Evolutionary conservation across 1,140 invertebrate species (phyloP), one percentile per base, ranked within the genome.

Genomic region (Hycleus cichorii): DNA sequence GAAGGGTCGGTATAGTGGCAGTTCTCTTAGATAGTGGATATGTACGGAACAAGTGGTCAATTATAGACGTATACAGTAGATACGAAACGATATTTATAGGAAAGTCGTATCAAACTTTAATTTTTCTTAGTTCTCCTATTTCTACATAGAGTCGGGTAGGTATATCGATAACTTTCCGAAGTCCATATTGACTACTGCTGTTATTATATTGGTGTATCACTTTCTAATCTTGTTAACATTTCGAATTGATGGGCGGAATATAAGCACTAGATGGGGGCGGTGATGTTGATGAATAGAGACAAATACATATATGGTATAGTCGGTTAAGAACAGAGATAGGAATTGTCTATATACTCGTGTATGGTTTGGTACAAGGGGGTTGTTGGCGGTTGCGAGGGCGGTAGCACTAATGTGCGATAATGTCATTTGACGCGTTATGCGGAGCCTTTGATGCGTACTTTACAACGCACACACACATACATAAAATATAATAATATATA

Each of bases 381-480:
- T 50, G 38, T 58, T 48, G 51, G 57, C 49, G 49, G 53, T 49
- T 50, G 52, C 47, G 52, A 53, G 60, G 61, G 61, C 42, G 51
- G 49, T 43, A 45, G 57, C 51, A 52, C 49, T 64, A 64, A 64
- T 64, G 59, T 64, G 63, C 51, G 59, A 65, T 65, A 65, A 65
- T 65, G 57, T 62, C 60, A 58, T 65, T 65, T 63, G 57, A 63
- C 60, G 60, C 61, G 61, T 60, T 65, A 59, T 62, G 60, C 55
- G 63, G 57, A 62, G 50, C 54, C 60, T 63, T 63, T 65, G 63
- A 65, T 57, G 63, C 63, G 63, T 58, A 58, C 57, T 45, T 53
- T 45, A 53, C 51, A 38, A 53, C 51, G 45, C 51, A 53, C 50
- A 52, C 40, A 46, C 42, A 42, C 55, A 2, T 2, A 4, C 7